These are phyloP conservation scores for Micoletzkya japonica DNA, from an alignment of 2,888 invertebrate genomes.

Conservation along the genomic window DNA sequence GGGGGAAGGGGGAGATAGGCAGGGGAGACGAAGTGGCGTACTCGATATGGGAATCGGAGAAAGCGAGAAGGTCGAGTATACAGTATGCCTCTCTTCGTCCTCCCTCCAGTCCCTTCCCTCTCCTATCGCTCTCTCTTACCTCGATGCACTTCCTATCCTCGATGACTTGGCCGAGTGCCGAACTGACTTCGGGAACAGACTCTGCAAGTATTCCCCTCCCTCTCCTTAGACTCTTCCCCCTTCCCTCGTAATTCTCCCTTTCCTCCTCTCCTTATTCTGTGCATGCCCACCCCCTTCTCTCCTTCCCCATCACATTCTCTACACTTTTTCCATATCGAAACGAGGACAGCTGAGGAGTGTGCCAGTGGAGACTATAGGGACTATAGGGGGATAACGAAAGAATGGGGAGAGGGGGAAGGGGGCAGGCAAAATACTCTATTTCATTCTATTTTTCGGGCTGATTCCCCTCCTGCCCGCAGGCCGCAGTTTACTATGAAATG, in stretches of 20 bases:
- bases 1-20: conserved; percentile 2
- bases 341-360: too few relatives aligned
- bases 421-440: too few relatives aligned
- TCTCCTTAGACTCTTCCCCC: neutral
- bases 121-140: neutral
- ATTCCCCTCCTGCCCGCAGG: too few relatives aligned
- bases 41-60: neutral
- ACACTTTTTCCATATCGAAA: conserved; percentile 18
- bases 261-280: conserved; percentile 3
- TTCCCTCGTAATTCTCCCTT: conserved; percentile 1
- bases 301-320: conserved; percentile 7
- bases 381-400: too few relatives aligned
- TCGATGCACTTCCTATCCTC: conserved; percentile 21
- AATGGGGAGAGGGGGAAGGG: too few relatives aligned
- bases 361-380: too few relatives aligned
- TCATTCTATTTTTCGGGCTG: too few relatives aligned
- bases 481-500: too few relatives aligned
- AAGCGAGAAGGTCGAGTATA: neutral
- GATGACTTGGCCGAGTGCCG: conserved; percentile 4
- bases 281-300: neutral
- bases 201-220: neutral
- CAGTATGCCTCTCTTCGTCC: conserved; percentile 12
- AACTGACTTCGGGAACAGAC: conserved; percentile 4
- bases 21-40: neutral
- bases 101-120: neutral